phyloP scores from a whole-genome alignment of 1,140 invertebrate genomes.

The Hestina assimilis region DNA sequence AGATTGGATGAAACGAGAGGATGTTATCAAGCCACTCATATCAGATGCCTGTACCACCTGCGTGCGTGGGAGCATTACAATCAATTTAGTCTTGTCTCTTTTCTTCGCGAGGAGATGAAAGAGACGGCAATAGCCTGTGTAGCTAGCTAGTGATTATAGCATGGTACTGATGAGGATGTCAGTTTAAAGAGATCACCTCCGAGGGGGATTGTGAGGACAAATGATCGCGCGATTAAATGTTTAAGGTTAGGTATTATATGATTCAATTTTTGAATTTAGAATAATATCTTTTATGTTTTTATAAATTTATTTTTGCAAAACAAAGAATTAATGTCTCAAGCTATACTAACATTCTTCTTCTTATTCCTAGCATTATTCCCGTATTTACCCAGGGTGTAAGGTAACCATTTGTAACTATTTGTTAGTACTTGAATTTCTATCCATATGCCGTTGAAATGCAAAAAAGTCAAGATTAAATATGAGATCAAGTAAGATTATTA shows the following conservation, averaged over 20 bases:
- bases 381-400: too few species aligned
- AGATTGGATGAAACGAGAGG: slow-evolving; percentile 16
- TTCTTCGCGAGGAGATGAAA: neutral
- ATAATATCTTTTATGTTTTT: neutral
- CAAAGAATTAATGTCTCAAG: too few species aligned
- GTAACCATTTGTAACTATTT: too few species aligned
- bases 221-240: slow-evolving; percentile 12
- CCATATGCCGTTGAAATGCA: too few species aligned
- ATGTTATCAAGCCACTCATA: slow-evolving; percentile 12
- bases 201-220: slow-evolving; percentile 25
- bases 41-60: slow-evolving; percentile 18
- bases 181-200: slow-evolving; percentile 32
- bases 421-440: too few species aligned
- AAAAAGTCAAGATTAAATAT: too few species aligned
- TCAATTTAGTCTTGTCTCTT: slow-evolving; percentile 7
- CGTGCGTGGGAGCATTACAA: slow-evolving; percentile 30
- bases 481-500: too few species aligned
- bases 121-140: neutral
- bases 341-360: too few species aligned
- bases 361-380: too few species aligned
- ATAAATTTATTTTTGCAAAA: too few species aligned
- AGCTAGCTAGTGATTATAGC: slow-evolving; percentile 23
- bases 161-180: slow-evolving; percentile 25
- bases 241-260: slow-evolving; percentile 1
- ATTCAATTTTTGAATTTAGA: too few species aligned